A percentile compares a stretch with the other conserved stretches of the same genome.
Evolutionary conservation across 2,797 vertebrate species (phyloP).

Genomic region (Cheirogaleus major): DNA sequence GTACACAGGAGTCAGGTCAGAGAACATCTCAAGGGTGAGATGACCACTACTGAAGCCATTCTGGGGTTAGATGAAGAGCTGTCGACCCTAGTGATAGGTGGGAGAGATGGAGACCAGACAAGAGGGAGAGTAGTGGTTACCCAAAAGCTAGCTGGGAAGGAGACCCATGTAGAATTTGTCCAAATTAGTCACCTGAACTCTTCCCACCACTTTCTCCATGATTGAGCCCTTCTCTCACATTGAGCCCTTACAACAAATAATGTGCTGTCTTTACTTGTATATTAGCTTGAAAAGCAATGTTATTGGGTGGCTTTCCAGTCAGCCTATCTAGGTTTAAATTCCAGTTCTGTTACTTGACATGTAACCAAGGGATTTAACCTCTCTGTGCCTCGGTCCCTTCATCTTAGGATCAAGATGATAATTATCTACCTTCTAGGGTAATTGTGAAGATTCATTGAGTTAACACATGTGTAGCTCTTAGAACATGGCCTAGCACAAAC

Average conservation of each 20-base stretch:
- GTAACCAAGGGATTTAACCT: constrained; percentile 3
- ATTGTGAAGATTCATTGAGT: background rate
- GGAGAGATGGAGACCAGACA: background rate
- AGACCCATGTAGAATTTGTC: background rate
- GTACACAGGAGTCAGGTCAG: background rate
- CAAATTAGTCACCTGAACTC: background rate
- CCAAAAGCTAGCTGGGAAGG: constrained; percentile 15
- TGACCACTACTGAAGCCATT: background rate
- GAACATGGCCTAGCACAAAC: background rate
- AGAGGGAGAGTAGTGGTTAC: background rate
- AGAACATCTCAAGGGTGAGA: background rate
- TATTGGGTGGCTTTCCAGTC: background rate
- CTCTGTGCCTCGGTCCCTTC: background rate
- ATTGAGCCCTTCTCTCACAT: background rate
- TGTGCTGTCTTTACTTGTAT: background rate
- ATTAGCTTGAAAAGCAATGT: background rate
- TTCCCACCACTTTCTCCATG: background rate
- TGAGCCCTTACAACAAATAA: background rate
- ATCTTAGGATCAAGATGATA: background rate
- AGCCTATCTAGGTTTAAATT: constrained; percentile 16
- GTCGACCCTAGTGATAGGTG: background rate
- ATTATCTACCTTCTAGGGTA: background rate
- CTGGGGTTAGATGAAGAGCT: background rate
- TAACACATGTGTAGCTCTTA: background rate
- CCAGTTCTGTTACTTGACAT: constrained; percentile 18